Evolutionary conservation across 2,888 invertebrate genomes (phyloP).

Genomic region (Mimumesa dahlbomi): DNA sequence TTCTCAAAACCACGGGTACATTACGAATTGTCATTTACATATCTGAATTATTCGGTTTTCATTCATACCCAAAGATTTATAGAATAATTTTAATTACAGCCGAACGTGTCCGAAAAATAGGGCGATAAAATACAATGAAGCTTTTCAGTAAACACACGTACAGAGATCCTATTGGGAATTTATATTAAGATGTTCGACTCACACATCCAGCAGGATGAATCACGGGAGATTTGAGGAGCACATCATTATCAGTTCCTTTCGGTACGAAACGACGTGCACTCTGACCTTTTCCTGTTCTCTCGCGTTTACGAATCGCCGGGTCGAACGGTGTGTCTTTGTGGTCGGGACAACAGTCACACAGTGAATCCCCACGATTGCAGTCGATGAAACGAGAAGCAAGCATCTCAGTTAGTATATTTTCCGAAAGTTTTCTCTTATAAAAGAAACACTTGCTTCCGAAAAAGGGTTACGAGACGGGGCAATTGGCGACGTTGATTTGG

Average conservation of each 20-base stretch:
- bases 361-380: too few species aligned
- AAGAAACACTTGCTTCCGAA: too few species aligned
- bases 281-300: slow-evolving; percentile 30
- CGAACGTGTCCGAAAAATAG: not conserved
- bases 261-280: slow-evolving; percentile 17
- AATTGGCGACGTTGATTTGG: too few species aligned
- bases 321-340: not conserved
- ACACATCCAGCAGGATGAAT: slow-evolving; percentile 12
- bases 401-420: too few species aligned
- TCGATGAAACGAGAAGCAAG: too few species aligned
- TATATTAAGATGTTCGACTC: not conserved
- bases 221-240: slow-evolving; percentile 24
- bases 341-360: not conserved
- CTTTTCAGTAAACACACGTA: not conserved
- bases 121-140: not conserved
- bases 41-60: too few species aligned
- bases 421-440: too few species aligned
- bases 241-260: slow-evolving; percentile 32
- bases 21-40: too few species aligned
- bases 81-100: not conserved
- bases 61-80: too few species aligned
- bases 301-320: not conserved
- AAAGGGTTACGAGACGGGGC: too few species aligned
- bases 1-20: too few species aligned
- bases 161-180: not conserved